phyloP scores from a whole-genome alignment of 2,888 invertebrate genomes.

The Xylocampa areola region DNA sequence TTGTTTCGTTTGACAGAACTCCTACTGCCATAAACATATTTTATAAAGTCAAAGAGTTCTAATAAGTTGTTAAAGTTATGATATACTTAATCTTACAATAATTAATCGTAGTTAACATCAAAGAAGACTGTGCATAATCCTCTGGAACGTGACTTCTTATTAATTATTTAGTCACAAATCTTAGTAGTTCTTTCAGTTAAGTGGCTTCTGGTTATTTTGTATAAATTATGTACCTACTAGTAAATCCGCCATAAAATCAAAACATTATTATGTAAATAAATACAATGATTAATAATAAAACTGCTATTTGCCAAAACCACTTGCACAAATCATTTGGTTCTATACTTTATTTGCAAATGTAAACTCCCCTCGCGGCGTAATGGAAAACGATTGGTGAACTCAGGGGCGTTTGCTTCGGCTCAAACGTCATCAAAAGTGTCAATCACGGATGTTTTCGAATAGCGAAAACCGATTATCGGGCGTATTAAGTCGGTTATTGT shows the following conservation, averaged over 20 bases:
- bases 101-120: background rate
- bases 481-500: constrained; percentile 89
- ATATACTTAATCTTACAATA: background rate
- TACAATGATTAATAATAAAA: constrained; percentile 51
- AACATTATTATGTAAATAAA: constrained; percentile 17
- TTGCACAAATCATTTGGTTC: constrained; percentile 53
- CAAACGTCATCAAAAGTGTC: constrained; percentile 87
- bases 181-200: background rate
- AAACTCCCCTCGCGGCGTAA: constrained; percentile 62
- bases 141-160: background rate
- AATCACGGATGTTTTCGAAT: constrained; percentile 88
- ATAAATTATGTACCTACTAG: constrained; percentile 19
- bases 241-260: constrained; percentile 20
- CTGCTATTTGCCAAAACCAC: constrained; percentile 51
- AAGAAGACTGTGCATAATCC: background rate
- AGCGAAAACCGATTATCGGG: constrained; percentile 88
- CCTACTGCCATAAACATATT: background rate
- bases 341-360: constrained; percentile 60
- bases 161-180: constrained; percentile 1
- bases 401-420: constrained; percentile 75
- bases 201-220: background rate
- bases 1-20: background rate
- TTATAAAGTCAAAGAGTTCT: background rate
- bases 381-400: constrained; percentile 71
- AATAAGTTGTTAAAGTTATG: background rate